phyloP scores from a whole-genome alignment of 1,140 invertebrate species.

The Idris sp. region DNA sequence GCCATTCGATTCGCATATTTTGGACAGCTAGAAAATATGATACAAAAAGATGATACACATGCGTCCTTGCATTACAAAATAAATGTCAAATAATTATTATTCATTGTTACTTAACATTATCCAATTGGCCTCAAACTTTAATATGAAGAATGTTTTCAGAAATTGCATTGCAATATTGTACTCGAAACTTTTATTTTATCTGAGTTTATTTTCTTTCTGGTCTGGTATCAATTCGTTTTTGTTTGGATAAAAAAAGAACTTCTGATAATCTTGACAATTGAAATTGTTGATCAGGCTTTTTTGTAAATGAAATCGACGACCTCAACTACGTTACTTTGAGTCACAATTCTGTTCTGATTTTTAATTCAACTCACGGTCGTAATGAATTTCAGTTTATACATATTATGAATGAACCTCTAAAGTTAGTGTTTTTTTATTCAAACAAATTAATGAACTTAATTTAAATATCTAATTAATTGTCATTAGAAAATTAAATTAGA shows the following conservation, averaged over 20 bases:
- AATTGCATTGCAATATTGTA: no score
- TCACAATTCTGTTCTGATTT: slow-evolving; percentile 48
- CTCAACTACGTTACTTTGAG: slow-evolving; percentile 37
- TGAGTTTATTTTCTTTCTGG: slow-evolving; percentile 6
- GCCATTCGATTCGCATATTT: slow-evolving; percentile 40
- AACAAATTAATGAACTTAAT: no score
- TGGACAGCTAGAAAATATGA: slow-evolving; percentile 35
- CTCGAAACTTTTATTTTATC: slow-evolving; percentile 1
- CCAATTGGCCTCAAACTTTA: no score
- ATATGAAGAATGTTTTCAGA: not conserved
- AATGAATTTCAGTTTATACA: slow-evolving; percentile 13
- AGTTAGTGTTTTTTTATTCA: no score
- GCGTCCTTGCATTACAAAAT: slow-evolving; percentile 30
- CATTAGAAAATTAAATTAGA: no score
- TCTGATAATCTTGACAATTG: slow-evolving; percentile 23
- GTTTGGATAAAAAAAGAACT: slow-evolving; percentile 8
- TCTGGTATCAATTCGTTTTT: slow-evolving; percentile 4
- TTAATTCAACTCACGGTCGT: slow-evolving; percentile 38
- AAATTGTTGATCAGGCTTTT: slow-evolving; percentile 18
- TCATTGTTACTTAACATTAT: not conserved
- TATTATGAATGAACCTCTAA: slow-evolving; percentile 10
- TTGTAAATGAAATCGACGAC: slow-evolving; percentile 43
- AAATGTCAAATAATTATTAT: slow-evolving; percentile 8
- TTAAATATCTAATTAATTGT: no score
- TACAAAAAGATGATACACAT: slow-evolving; percentile 19